Evolutionary conservation across 2,888 invertebrate genomes (phyloP).

Genomic region (Megaustenia siamemsis): DNA sequence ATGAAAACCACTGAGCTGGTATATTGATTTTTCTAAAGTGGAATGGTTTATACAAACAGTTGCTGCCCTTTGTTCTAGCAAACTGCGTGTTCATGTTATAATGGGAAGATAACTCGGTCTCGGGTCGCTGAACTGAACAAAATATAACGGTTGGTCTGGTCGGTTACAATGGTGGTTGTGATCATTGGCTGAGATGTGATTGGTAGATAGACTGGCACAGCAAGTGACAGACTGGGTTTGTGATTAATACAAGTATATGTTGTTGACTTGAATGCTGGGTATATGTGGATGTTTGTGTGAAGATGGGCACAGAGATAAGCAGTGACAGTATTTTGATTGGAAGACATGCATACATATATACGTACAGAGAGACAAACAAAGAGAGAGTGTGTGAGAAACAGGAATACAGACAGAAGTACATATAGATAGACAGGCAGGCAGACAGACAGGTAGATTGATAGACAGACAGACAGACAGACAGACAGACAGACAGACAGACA

Average conservation of each 20-base stretch:
- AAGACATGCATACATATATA: too few species aligned
- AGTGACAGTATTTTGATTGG: too few species aligned
- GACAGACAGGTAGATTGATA: too few species aligned
- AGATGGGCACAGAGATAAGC: too few species aligned
- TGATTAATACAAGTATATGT: too few species aligned
- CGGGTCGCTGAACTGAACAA: background rate
- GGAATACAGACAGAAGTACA: too few species aligned
- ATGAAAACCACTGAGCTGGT: background rate
- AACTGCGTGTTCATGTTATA: background rate
- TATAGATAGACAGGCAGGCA: too few species aligned
- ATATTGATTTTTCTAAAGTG: background rate
- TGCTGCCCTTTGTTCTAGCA: background rate
- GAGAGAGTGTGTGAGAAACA: too few species aligned
- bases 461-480: background rate
- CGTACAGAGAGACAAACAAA: too few species aligned
- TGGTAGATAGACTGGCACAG: background rate
- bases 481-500: background rate
- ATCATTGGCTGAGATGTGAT: background rate
- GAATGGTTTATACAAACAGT: background rate
- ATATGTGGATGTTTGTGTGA: too few species aligned
- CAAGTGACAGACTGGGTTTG: too few species aligned
- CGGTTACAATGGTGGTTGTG: background rate
- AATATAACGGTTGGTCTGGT: background rate
- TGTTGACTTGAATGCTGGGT: too few species aligned
- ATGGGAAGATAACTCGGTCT: constrained; percentile 1